Evolutionary conservation across 2,113 vertebrate species (phyloP).

Genomic region (Gasterosteus aculeatus): DNA sequence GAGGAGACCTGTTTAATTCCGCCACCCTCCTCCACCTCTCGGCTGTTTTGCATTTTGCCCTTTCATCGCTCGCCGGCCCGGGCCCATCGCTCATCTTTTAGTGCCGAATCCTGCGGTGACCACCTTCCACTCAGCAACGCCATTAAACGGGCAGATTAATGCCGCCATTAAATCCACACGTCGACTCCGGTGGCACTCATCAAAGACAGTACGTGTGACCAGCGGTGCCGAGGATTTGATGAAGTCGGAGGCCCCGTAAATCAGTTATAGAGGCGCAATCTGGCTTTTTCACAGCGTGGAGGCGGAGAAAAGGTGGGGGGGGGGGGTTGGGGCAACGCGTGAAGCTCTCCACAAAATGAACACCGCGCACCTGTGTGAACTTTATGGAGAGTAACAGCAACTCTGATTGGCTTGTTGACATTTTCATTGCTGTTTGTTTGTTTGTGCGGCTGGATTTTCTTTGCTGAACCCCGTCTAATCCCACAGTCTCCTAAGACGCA

Average conservation of each 20-base stretch:
- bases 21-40: slow-evolving; percentile 29
- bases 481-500: background rate
- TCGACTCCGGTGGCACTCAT: slow-evolving; percentile 68
- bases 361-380: background rate
- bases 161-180: slow-evolving; percentile 72
- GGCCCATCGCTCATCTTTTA: slow-evolving; percentile 69
- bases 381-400: background rate
- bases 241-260: slow-evolving; percentile 69
- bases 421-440: background rate
- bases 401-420: background rate
- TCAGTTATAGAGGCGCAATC: slow-evolving; percentile 47
- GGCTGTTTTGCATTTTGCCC: slow-evolving; percentile 55
- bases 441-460: background rate
- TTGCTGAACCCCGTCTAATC: background rate
- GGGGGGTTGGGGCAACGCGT: slow-evolving; percentile 4
- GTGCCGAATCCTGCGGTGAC: slow-evolving; percentile 57
- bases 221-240: slow-evolving; percentile 73
- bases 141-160: slow-evolving; percentile 77
- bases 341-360: slow-evolving; percentile 1
- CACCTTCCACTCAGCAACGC: slow-evolving; percentile 70
- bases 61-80: slow-evolving; percentile 50
- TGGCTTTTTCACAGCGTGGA: slow-evolving; percentile 30
- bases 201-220: slow-evolving; percentile 70
- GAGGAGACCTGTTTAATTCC: slow-evolving; percentile 41
- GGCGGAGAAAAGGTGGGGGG: slow-evolving; percentile 13